Evolutionary conservation across 1,140 invertebrate species (phyloP).

Genomic region (Elymnias hypermnestra): DNA sequence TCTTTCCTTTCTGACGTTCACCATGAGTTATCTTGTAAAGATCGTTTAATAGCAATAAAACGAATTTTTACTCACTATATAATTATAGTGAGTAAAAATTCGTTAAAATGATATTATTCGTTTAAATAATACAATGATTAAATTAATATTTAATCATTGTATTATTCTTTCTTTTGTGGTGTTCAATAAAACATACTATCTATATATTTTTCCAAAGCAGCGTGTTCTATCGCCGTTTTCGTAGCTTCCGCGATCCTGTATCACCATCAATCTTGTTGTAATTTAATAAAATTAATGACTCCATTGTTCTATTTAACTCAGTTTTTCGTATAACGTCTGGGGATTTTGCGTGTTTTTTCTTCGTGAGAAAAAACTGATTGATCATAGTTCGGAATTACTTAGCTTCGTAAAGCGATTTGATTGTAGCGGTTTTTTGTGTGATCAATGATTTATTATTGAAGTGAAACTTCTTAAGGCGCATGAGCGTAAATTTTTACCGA

Average conservation of each 20-base stretch:
- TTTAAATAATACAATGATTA: too few species aligned
- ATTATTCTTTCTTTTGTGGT: too few species aligned
- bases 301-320: constrained; percentile 33
- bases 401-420: background rate
- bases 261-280: constrained; percentile 50
- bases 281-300: constrained; percentile 59
- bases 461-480: too few species aligned
- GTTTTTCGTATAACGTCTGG: constrained; percentile 14
- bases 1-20: too few species aligned
- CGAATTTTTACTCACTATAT: background rate
- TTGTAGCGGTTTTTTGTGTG: background rate
- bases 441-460: background rate
- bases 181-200: too few species aligned
- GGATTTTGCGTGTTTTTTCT: constrained; percentile 26
- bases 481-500: too few species aligned
- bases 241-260: constrained; percentile 11
- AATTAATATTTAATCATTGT: too few species aligned
- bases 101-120: too few species aligned
- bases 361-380: constrained; percentile 24
- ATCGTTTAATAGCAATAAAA: too few species aligned
- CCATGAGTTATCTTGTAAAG: too few species aligned
- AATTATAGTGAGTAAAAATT: background rate
- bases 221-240: constrained; percentile 7
- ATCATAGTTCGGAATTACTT: constrained; percentile 16
- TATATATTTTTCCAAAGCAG: background rate